Conservation (phyloP, 1,140 invertebrate species). For the Trypoxylus dichotomus region DNA sequence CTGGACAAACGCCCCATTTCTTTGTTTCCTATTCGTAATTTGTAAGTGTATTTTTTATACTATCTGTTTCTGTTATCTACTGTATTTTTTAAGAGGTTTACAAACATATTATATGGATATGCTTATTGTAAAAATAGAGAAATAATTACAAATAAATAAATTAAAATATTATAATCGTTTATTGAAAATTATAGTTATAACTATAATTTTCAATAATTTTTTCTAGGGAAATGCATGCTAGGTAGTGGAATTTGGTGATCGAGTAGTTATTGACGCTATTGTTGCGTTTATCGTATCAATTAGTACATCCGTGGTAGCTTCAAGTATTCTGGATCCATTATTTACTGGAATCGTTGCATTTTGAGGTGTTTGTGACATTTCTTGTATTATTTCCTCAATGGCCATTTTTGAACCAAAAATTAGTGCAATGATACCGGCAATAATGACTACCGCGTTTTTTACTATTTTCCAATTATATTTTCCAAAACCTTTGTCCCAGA, state of each 20-base stretch:
- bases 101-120: no score
- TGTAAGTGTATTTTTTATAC: no score
- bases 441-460: conserved; percentile 74
- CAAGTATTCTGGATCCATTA: background rate
- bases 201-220: background rate
- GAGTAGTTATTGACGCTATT: background rate
- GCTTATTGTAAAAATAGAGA: no score
- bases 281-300: background rate
- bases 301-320: background rate
- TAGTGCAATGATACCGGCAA: conserved; percentile 75
- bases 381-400: conserved; percentile 65
- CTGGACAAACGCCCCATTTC: no score
- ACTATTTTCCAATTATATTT: conserved; percentile 69
- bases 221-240: background rate
- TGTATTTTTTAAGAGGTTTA: no score
- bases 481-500: conserved; percentile 76
- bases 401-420: conserved; percentile 79
- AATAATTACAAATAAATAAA: no score
- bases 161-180: background rate
- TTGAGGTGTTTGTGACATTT: background rate
- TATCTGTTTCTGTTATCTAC: no score
- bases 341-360: background rate
- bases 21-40: no score
- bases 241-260: background rate
- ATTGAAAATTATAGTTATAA: background rate